Conservation (phyloP, 2,113 vertebrate genomes). For the Ophthalmolycus amberensis region DNA sequence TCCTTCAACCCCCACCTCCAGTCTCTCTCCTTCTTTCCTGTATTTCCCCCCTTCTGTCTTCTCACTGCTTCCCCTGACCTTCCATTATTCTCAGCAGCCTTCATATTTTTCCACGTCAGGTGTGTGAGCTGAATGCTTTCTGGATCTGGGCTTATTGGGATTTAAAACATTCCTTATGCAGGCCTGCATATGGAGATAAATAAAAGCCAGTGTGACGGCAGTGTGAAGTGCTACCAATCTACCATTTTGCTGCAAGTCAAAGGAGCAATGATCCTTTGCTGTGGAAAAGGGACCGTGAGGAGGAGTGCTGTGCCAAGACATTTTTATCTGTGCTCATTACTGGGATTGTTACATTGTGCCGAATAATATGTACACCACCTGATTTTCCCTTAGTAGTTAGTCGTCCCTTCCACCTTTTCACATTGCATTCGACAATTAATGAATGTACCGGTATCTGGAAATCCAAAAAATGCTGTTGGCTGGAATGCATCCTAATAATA, state of each 20-base stretch:
- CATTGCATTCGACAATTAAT: not conserved
- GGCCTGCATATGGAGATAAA: slow-evolving; percentile 53
- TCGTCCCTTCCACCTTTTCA: not conserved
- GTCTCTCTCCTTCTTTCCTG: not conserved
- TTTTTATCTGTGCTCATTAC: slow-evolving; percentile 12
- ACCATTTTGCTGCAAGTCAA: slow-evolving; percentile 62
- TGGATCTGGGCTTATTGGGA: slow-evolving; percentile 43
- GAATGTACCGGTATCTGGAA: not conserved
- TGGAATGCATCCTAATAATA: not conserved
- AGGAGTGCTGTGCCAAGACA: slow-evolving; percentile 4
- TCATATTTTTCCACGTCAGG: slow-evolving; percentile 48
- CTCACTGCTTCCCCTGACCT: slow-evolving; percentile 32
- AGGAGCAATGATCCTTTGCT: slow-evolving; percentile 43
- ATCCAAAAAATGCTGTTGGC: not conserved
- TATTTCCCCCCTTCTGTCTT: slow-evolving; percentile 3
- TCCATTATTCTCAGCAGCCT: slow-evolving; percentile 28
- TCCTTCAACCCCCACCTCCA: not conserved
- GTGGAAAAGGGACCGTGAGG: slow-evolving; percentile 11
- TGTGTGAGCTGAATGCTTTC: slow-evolving; percentile 30
- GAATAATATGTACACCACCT: slow-evolving; percentile 11
- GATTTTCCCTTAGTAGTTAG: slow-evolving; percentile 5
- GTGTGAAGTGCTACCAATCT: slow-evolving; percentile 47
- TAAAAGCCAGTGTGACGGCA: slow-evolving; percentile 61
- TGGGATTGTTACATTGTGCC: slow-evolving; percentile 5
- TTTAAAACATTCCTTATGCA: slow-evolving; percentile 53